A percentile compares a stretch with the other conserved stretches of the same genome.
Evolutionary conservation across 2,888 invertebrate species (phyloP).

Genomic region (Allolobophora icterica): DNA sequence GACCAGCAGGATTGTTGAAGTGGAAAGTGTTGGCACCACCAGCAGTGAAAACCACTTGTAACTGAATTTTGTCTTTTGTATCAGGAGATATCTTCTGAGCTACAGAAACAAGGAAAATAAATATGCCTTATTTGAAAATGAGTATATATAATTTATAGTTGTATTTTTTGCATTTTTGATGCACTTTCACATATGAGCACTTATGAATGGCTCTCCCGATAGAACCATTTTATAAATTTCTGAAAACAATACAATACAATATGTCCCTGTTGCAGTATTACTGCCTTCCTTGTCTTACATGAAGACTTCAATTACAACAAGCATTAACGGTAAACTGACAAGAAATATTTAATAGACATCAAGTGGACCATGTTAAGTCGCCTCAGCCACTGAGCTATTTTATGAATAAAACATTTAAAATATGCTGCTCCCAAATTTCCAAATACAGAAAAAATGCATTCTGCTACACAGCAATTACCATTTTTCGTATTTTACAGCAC

Average conservation of each 20-base stretch:
- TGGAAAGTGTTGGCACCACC: conserved; percentile 95
- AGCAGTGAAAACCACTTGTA: conserved; percentile 93
- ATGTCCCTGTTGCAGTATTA: background rate
- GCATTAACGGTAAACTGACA: background rate
- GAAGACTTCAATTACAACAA: background rate
- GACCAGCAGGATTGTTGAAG: conserved; percentile 86
- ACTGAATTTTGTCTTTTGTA: conserved; percentile 95
- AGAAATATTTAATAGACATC: background rate
- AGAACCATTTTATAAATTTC: too few relatives aligned
- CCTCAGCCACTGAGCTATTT: background rate
- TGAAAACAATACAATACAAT: too few relatives aligned
- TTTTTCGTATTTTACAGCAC: too few relatives aligned
- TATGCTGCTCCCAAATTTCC: background rate
- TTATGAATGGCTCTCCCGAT: too few relatives aligned
- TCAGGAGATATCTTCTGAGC: conserved; percentile 94
- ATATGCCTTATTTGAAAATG: too few relatives aligned
- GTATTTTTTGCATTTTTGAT: too few relatives aligned
- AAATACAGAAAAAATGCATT: background rate
- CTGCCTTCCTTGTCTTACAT: background rate
- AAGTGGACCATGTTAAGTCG: background rate
- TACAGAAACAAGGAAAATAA: conserved; percentile 59
- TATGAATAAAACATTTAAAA: background rate
- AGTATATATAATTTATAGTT: too few relatives aligned
- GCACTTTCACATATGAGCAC: too few relatives aligned
- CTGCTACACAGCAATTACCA: background rate